Base-by-base conservation (phyloP, 2,888 invertebrate species). In the Platypus cylindrus region DNA sequence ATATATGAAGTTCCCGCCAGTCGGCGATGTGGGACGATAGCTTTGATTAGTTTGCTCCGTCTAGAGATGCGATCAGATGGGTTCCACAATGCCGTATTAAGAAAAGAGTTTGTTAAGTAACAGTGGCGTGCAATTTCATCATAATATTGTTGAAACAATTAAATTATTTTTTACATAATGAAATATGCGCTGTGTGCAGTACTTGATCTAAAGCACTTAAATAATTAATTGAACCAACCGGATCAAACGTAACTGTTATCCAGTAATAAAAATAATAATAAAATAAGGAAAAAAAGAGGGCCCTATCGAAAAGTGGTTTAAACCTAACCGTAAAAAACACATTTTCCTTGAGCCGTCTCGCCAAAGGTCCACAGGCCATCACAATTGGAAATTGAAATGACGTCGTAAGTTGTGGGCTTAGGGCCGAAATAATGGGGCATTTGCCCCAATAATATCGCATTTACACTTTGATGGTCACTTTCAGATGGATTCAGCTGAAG, bases 311-410 rank as follows among this genome's bases (percentile, higher is more conserved):
- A 32, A 42, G 36, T 35, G 43, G 43, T 43, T 43, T 43, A 43
- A 43, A 43, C 32, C 40, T 31, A 43, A 42, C 40, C 40, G 39
- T 38, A 45, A 41, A 46, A 45, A 40, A 41, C 32, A 37, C 36
- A 41, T 41, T 43, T 38, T 38, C 36, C 36, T 41, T 37, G 38
- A 38, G 36, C 40, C 36, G 7, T 16, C 27, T 28, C 40, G 40
- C 46, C 47, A 46, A 47, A 49, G 51, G 53, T 50, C 52, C 33
- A 18, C 12, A 28, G 22, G 47, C 47, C 51, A 58, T 58, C 52
- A 58, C 58, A 57, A 60, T 60, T 60, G 56, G 59, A 59, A 59
- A 59, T 58, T 58, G 59, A 59, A 60, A 59, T 54, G 57, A 54
- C 48, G 52, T 54, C 47, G 55, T 59, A 58, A 57, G 56, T 59